These are phyloP conservation scores for Heliconius ethilla DNA, from an alignment of 2,888 invertebrate species.

Conservation along the genomic window DNA sequence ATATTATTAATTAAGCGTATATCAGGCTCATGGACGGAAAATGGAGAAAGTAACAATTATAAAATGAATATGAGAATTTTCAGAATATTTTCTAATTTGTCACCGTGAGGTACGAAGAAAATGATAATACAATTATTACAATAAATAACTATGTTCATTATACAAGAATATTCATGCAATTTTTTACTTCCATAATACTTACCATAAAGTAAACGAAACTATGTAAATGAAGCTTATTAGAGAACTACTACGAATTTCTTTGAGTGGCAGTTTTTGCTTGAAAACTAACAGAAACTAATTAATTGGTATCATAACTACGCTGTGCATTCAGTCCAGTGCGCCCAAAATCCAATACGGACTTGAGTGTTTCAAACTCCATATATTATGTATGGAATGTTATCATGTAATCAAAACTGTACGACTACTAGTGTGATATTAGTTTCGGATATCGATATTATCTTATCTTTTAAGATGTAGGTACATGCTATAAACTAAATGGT, in stretches of 20 bases:
- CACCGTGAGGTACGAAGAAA: not conserved
- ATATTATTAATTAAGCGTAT: no score
- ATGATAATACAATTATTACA: not conserved
- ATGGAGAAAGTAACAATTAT: no score
- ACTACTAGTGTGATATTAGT: constrained; percentile 27
- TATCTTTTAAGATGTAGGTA: constrained; percentile 17
- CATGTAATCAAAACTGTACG: constrained; percentile 33
- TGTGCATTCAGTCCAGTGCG: constrained; percentile 34
- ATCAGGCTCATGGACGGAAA: no score
- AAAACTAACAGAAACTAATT: constrained; percentile 38
- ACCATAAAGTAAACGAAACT: constrained; percentile 10
- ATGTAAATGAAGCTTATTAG: constrained; percentile 20
- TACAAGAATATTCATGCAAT: not conserved
- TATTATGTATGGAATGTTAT: constrained; percentile 32
- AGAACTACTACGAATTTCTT: constrained; percentile 20
- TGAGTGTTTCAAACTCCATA: constrained; percentile 30
- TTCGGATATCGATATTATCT: constrained; percentile 2
- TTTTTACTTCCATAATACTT: not conserved
- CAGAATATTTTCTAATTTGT: not conserved
- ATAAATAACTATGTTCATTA: not conserved
- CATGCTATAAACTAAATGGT: no score
- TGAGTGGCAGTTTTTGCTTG: constrained; percentile 27
- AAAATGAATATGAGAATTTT: no score
- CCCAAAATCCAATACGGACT: constrained; percentile 29
- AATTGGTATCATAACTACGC: constrained; percentile 35